Evolutionary conservation across 2,888 invertebrate genomes (phyloP).

Genomic region (Tyria jacobaeae): DNA sequence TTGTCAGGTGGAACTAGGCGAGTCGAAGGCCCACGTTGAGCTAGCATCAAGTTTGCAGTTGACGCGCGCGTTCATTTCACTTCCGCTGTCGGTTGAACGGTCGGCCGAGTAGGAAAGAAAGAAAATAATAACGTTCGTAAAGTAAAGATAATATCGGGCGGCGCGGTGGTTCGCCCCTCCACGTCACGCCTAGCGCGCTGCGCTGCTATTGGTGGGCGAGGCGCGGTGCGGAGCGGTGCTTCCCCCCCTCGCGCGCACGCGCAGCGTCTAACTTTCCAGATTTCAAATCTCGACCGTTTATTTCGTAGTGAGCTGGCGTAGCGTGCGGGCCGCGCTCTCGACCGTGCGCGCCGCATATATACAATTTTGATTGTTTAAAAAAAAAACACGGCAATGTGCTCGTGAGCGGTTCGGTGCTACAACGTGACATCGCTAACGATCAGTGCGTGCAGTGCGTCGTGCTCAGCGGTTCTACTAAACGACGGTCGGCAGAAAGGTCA

Average conservation of each 20-base stretch:
- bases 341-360: constrained; percentile 57
- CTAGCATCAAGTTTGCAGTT: constrained; percentile 66
- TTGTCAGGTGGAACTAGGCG: constrained; percentile 46
- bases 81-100: constrained; percentile 84
- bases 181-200: constrained; percentile 75
- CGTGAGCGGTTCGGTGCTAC: constrained; percentile 77
- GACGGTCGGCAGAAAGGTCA: constrained; percentile 71
- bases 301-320: constrained; percentile 79
- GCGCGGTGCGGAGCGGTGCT: constrained; percentile 29
- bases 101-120: constrained; percentile 80
- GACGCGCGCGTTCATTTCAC: constrained; percentile 83
- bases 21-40: constrained; percentile 20
- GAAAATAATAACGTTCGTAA: constrained; percentile 83
- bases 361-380: constrained; percentile 64
- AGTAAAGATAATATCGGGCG: constrained; percentile 81
- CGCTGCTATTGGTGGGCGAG: constrained; percentile 65
- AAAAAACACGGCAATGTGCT: constrained; percentile 79
- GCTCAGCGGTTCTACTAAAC: constrained; percentile 61
- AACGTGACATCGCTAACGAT: constrained; percentile 80
- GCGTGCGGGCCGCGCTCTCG: constrained; percentile 68
- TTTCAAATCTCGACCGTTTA: constrained; percentile 87
- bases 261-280: constrained; percentile 84
- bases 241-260: constrained; percentile 70
- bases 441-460: constrained; percentile 82
- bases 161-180: constrained; percentile 70